Evolutionary conservation across 2,113 vertebrate genomes (phyloP).

Genomic region (Empidonax alnorum): DNA sequence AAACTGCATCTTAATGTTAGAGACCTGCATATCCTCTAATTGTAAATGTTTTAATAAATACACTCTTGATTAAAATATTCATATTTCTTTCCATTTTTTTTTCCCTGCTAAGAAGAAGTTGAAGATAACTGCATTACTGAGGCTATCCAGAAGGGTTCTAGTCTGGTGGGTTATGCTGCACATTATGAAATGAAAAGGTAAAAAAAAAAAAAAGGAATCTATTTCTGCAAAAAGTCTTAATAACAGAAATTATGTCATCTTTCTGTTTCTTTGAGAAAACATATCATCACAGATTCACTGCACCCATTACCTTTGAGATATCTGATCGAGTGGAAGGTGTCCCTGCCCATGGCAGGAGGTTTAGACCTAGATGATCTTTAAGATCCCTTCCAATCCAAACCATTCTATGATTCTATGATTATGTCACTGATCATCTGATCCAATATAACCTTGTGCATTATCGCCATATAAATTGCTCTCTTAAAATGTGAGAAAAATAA

Average conservation of each 20-base stretch:
- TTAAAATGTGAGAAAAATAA: not conserved
- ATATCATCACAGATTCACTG: not conserved
- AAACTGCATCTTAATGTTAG: not conserved
- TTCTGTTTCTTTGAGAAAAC: not conserved
- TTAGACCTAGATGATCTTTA: not conserved
- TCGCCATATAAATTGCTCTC: not conserved
- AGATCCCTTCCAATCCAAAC: not conserved
- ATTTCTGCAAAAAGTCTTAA: not conserved
- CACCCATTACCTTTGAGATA: not conserved
- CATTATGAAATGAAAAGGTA: conserved; percentile 69
- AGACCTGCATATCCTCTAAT: not conserved
- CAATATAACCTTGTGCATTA: not conserved
- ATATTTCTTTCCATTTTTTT: not conserved
- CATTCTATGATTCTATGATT: not conserved
- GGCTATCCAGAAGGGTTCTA: conserved; percentile 64
- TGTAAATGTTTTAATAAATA: not conserved
- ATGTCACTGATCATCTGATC: not conserved
- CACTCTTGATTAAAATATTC: not conserved
- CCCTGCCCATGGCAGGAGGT: not conserved
- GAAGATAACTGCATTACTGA: conserved; percentile 61
- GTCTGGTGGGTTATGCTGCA: conserved; percentile 56
- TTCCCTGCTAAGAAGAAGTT: not conserved
- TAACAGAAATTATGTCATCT: not conserved
- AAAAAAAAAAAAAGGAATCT: not conserved
- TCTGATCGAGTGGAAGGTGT: not conserved